phyloP scores from a whole-genome alignment of 2,113 vertebrate genomes.

The Orientallactaga bullata region DNA sequence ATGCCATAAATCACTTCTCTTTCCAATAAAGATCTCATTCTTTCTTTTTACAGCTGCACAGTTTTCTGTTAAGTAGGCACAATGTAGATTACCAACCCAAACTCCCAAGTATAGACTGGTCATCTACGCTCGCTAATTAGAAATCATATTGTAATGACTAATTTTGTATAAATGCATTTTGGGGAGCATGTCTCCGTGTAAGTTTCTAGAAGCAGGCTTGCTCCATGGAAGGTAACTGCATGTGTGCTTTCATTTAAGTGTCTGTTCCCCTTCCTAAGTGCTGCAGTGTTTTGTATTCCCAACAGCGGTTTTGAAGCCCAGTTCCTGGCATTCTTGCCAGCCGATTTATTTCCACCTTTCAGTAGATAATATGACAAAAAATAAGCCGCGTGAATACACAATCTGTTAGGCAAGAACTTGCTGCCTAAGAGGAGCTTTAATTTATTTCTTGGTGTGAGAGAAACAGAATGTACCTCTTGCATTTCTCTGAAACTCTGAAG shows the following conservation, averaged over 20 bases:
- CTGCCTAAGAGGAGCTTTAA: background rate
- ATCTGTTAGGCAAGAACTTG: background rate
- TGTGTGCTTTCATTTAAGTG: background rate
- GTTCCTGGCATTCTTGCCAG: background rate
- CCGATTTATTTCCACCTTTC: background rate
- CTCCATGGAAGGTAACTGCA: background rate
- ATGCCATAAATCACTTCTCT: background rate
- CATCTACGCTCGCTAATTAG: background rate
- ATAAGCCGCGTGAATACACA: background rate
- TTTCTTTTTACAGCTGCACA: background rate
- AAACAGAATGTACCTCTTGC: background rate
- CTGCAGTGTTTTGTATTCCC: background rate
- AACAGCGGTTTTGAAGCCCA: background rate
- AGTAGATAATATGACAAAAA: background rate
- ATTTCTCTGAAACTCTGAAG: background rate
- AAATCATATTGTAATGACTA: background rate
- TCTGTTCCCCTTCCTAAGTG: background rate
- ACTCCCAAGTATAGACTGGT: background rate
- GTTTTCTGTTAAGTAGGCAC: background rate
- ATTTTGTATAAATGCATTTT: background rate
- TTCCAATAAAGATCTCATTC: background rate
- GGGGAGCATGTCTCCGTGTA: background rate
- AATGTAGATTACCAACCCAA: background rate
- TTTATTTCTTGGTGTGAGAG: background rate
- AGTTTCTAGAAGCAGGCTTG: background rate